Percentiles rank a stretch among this genome's conserved stretches.
These are phyloP conservation scores for Formica selysi DNA, from an alignment of 1,140 invertebrate species.

Conservation along the genomic window DNA sequence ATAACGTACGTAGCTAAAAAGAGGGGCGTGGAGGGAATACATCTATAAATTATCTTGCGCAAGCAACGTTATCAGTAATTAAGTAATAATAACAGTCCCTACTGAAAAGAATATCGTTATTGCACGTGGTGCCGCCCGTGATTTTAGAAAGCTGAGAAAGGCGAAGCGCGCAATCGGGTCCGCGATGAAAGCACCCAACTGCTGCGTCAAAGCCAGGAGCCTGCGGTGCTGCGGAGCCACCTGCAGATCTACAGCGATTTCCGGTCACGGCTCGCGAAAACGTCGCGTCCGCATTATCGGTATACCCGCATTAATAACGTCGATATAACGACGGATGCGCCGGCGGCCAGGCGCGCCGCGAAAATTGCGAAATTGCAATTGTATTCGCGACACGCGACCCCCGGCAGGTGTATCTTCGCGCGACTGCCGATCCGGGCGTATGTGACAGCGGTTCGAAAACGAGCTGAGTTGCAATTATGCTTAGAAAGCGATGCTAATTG, in stretches of 20 bases:
- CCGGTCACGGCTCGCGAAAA: slow-evolving; percentile 23
- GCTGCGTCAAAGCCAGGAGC: neutral
- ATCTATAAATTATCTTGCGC: neutral
- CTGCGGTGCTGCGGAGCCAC: slow-evolving; percentile 5
- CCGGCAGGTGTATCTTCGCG: neutral
- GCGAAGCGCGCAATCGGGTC: slow-evolving; percentile 14
- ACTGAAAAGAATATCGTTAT: slow-evolving; percentile 5
- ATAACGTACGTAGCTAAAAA: neutral
- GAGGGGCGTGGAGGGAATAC: too few species aligned
- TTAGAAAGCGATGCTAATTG: slow-evolving; percentile 59
- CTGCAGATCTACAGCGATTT: slow-evolving; percentile 38
- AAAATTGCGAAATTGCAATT: slow-evolving; percentile 28
- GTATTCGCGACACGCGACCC: neutral
- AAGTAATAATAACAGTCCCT: slow-evolving; percentile 5
- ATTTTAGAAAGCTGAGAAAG: slow-evolving; percentile 7
- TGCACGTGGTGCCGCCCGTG: neutral
- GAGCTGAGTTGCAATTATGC: slow-evolving; percentile 4
- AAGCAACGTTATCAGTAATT: neutral
- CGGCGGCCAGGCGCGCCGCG: neutral
- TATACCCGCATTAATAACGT: neutral
- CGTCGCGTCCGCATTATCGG: slow-evolving; percentile 10
- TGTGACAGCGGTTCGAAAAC: slow-evolving; percentile 5
- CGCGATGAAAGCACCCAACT: slow-evolving; percentile 1
- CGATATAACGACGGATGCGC: neutral
- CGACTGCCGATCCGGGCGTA: neutral